Conservation (phyloP, 2,888 invertebrate genomes). For the Melanostoma mellinum region DNA sequence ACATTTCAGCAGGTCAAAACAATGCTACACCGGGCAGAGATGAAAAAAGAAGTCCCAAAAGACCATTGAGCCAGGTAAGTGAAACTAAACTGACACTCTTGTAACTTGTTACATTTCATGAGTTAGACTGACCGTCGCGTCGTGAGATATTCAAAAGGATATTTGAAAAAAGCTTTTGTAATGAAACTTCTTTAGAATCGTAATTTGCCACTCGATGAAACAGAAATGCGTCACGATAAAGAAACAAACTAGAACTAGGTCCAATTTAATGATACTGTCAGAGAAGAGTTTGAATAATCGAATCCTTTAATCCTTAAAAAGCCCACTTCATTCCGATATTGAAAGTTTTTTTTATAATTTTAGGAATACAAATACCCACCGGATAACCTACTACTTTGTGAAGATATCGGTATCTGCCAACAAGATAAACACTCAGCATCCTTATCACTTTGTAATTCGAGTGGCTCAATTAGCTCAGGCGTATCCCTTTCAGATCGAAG, state of each 20-base stretch:
- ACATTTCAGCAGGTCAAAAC: neutral
- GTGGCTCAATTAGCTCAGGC: slow-evolving; percentile 88
- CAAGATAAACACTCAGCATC: slow-evolving; percentile 40
- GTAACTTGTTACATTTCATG: neutral
- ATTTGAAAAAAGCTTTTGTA: too few relatives aligned
- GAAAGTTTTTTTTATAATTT: neutral
- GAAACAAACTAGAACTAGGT: too few relatives aligned
- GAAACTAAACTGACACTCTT: neutral
- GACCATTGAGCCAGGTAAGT: slow-evolving; percentile 44
- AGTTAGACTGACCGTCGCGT: neutral
- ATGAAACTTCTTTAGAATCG: too few relatives aligned
- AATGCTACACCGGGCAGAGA: slow-evolving; percentile 6
- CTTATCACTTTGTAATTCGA: slow-evolving; percentile 53
- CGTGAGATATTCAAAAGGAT: too few relatives aligned
- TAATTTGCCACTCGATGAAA: too few relatives aligned
- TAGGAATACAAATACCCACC: slow-evolving; percentile 93
- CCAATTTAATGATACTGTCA: too few relatives aligned
- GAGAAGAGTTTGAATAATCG: too few relatives aligned
- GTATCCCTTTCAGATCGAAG: slow-evolving; percentile 90
- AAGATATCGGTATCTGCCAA: slow-evolving; percentile 80
- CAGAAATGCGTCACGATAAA: too few relatives aligned
- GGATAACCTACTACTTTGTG: slow-evolving; percentile 84
- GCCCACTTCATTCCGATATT: too few relatives aligned
- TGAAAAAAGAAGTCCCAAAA: slow-evolving; percentile 8
- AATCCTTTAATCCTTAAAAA: too few relatives aligned